phyloP scores from a whole-genome alignment of 2,888 invertebrate genomes.

The Nezara viridula region DNA sequence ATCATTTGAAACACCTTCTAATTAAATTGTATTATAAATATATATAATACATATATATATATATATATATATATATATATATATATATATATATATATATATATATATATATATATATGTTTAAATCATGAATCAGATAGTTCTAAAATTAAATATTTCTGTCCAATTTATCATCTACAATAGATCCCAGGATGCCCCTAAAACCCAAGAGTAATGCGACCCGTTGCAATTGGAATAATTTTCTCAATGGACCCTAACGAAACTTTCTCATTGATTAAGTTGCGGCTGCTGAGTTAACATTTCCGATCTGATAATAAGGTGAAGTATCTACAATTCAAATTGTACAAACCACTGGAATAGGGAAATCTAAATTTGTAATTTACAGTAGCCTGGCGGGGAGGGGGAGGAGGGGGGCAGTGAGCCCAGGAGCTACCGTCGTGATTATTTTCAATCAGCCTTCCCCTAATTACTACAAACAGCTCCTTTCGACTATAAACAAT shows the following conservation, averaged over 20 bases:
- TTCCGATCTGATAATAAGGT: constrained; percentile 49
- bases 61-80: no score
- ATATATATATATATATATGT: no score
- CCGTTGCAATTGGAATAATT: constrained; percentile 19
- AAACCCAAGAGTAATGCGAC: not conserved
- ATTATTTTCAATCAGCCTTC: constrained; percentile 50
- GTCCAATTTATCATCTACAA: not conserved
- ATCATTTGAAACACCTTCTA: no score
- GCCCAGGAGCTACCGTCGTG: constrained; percentile 15
- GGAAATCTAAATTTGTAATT: constrained; percentile 56
- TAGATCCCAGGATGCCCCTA: not conserved
- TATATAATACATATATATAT: no score
- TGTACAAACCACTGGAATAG: constrained; percentile 45
- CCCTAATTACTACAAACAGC: constrained; percentile 37
- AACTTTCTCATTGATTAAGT: constrained; percentile 51
- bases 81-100: no score
- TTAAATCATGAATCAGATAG: no score
- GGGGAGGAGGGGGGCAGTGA: not conserved
- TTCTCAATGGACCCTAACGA: constrained; percentile 41
- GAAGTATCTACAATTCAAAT: constrained; percentile 49
- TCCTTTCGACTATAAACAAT: not conserved
- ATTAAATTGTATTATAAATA: no score
- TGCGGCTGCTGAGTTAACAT: constrained; percentile 45
- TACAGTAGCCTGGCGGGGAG: constrained; percentile 20
- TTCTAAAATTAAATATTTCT: not conserved